Conservation (phyloP, 92 coral and sea anemone genomes). For the Montipora capitata region DNA sequence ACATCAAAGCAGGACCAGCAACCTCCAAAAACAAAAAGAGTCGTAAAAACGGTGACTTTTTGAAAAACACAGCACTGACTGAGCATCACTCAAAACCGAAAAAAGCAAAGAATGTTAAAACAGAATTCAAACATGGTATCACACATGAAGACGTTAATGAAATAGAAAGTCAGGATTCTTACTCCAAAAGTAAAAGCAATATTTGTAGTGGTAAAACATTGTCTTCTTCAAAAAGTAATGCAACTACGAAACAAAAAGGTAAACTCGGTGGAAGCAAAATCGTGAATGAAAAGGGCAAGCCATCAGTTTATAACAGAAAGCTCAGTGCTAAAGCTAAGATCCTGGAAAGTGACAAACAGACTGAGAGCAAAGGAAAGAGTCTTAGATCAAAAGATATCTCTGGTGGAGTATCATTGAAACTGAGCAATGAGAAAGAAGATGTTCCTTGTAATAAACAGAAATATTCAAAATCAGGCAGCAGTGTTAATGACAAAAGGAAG, state of each 20-base stretch:
- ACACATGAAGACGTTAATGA: background rate
- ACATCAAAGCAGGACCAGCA: background rate
- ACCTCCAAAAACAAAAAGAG: background rate
- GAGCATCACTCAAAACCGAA: constrained; percentile 2
- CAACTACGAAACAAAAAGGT: background rate
- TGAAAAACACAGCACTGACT: background rate
- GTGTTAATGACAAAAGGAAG: constrained; percentile 32
- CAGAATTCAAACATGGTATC: background rate
- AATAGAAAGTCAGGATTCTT: background rate
- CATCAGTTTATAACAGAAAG: background rate
- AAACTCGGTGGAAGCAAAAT: background rate
- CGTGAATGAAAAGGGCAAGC: background rate
- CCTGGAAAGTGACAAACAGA: background rate
- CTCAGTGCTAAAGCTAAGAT: constrained; percentile 3
- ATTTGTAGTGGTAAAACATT: background rate
- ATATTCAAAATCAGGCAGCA: background rate
- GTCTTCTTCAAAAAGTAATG: background rate
- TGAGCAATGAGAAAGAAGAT: background rate
- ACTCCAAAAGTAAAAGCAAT: background rate
- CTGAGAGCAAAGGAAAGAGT: constrained; percentile 8
- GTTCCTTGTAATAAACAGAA: constrained; percentile 9
- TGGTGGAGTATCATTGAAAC: background rate
- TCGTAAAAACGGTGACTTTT: background rate
- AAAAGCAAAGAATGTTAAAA: constrained; percentile 7
- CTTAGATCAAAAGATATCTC: background rate